Evolutionary conservation across 2,113 vertebrate species (phyloP).

Genomic region (Corythaeola cristata): DNA sequence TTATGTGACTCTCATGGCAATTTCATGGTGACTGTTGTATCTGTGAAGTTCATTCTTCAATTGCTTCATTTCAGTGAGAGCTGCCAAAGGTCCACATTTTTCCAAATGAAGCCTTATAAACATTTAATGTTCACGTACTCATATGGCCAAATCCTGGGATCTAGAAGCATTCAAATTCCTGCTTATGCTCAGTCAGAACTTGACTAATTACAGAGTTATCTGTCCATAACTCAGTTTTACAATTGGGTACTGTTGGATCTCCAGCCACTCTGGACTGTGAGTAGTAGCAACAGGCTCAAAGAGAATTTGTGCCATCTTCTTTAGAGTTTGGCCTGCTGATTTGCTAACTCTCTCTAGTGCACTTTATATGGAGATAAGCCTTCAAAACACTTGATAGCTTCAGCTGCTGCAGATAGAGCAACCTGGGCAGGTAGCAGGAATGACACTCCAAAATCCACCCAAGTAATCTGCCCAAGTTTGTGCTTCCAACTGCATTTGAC

Average conservation of each 20-base stretch:
- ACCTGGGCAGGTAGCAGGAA: not conserved
- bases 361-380: not conserved
- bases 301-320: not conserved
- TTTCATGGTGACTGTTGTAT: not conserved
- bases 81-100: not conserved
- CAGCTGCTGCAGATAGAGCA: not conserved
- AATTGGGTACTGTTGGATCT: not conserved
- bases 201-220: not conserved
- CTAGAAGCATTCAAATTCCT: not conserved
- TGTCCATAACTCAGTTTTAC: not conserved
- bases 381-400: not conserved
- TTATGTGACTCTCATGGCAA: not conserved
- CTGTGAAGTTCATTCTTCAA: not conserved
- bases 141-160: not conserved
- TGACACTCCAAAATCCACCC: not conserved
- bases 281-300: not conserved
- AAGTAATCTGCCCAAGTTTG: not conserved
- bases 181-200: not conserved
- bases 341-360: not conserved
- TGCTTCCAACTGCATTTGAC: not conserved
- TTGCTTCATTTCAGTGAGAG: not conserved
- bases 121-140: not conserved
- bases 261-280: not conserved
- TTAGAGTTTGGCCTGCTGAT: not conserved
- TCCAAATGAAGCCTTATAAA: not conserved